Conservation (phyloP, 2,113 vertebrate genomes). For the Upupa epops region DNA sequence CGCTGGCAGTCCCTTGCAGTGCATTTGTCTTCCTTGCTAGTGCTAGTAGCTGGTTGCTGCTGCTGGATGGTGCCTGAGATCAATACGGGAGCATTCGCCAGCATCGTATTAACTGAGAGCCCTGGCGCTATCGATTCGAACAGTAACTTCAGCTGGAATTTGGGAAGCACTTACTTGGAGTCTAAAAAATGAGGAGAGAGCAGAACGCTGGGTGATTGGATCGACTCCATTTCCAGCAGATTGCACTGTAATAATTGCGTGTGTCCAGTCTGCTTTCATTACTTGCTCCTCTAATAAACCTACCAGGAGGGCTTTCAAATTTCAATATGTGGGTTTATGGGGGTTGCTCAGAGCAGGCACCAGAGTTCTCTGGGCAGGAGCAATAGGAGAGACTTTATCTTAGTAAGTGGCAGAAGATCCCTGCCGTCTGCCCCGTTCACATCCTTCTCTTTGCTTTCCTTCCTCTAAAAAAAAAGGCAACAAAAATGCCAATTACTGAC, state of each 20-base stretch:
- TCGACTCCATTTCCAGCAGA: slow-evolving; percentile 63
- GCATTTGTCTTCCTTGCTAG: not conserved
- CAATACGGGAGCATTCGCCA: slow-evolving; percentile 42
- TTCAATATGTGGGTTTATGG: slow-evolving; percentile 23
- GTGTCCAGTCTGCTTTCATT: slow-evolving; percentile 47
- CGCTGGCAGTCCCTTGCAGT: not conserved
- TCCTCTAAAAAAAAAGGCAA: not conserved
- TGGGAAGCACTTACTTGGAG: slow-evolving; percentile 64
- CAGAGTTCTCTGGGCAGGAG: not conserved
- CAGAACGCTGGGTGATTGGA: slow-evolving; percentile 36
- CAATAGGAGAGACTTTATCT: slow-evolving; percentile 25
- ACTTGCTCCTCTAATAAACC: slow-evolving; percentile 41
- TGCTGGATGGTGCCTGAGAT: slow-evolving; percentile 8
- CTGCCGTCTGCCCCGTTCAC: slow-evolving; percentile 30
- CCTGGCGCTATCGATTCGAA: slow-evolving; percentile 54
- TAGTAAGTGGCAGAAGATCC: not conserved
- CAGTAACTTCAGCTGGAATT: slow-evolving; percentile 64
- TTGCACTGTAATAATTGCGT: slow-evolving; percentile 65
- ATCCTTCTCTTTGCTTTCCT: slow-evolving; percentile 31
- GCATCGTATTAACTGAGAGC: slow-evolving; percentile 54
- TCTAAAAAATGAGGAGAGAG: slow-evolving; percentile 60
- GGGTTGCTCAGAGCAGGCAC: not conserved
- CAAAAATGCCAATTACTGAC: slow-evolving; percentile 53
- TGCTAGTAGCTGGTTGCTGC: not conserved
- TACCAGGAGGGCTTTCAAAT: slow-evolving; percentile 6